Percentiles rank a stretch among this genome's conserved stretches.
Evolutionary conservation across 2,113 vertebrate species (phyloP).

Genomic region (Gavia stellata): DNA sequence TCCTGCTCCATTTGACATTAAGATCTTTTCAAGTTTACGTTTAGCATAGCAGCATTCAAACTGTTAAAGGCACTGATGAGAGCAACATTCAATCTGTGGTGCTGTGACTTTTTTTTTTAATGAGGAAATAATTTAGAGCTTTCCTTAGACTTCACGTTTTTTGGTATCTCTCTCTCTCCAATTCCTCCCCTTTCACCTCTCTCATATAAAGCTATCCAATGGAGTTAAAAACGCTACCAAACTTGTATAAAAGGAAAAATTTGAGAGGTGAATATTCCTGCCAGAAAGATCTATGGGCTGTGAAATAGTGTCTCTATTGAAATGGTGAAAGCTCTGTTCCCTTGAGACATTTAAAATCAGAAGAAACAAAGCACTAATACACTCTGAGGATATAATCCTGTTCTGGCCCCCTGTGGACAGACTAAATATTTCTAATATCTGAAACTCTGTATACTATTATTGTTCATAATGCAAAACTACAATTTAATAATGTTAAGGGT

Average conservation of each 20-base stretch:
- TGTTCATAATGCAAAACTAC: neutral
- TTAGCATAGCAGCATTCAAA: neutral
- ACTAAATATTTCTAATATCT: neutral
- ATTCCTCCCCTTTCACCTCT: conserved; percentile 51
- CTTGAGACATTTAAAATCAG: conserved; percentile 33
- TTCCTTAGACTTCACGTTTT: conserved; percentile 47
- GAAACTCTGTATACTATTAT: neutral
- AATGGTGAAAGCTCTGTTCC: neutral
- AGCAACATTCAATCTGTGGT: neutral
- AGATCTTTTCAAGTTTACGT: neutral
- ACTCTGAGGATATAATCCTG: neutral
- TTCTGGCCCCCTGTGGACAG: neutral
- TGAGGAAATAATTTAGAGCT: conserved; percentile 13
- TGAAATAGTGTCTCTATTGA: conserved; percentile 19
- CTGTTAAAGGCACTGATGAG: neutral
- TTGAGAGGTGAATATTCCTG: conserved; percentile 12
- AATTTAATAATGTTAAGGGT: neutral
- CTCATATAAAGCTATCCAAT: conserved; percentile 61
- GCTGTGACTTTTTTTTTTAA: conserved; percentile 40
- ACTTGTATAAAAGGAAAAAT: conserved; percentile 56
- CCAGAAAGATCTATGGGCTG: conserved; percentile 39
- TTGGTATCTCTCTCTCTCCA: conserved; percentile 49
- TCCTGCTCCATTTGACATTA: neutral
- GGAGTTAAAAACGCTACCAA: conserved; percentile 61
- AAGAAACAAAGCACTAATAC: conserved; percentile 31